Conservation (phyloP, 2,113 vertebrate genomes). For the Datnioides undecimradiatus region DNA sequence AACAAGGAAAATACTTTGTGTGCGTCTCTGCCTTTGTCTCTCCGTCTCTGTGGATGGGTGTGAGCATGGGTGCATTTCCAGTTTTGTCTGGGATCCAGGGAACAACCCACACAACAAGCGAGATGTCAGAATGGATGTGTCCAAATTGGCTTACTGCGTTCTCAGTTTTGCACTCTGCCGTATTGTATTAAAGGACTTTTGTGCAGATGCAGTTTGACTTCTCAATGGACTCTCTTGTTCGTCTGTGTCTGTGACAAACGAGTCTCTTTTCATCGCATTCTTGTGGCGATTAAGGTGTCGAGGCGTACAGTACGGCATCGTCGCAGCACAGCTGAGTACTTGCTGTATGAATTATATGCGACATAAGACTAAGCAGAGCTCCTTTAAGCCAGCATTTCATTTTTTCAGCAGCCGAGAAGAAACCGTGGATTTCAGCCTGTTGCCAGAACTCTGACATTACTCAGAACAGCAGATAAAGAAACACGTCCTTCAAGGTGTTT, state of each 20-base stretch:
- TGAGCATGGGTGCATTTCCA: constrained; percentile 46
- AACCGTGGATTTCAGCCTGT: not conserved
- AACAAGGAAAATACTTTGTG: constrained; percentile 55
- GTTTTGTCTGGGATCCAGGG: constrained; percentile 54
- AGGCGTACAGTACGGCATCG: not conserved
- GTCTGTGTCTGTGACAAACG: constrained; percentile 25
- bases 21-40: constrained; percentile 29
- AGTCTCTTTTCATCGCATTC: constrained; percentile 19
- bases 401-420: constrained; percentile 1
- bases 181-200: constrained; percentile 7
- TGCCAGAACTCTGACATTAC: not conserved
- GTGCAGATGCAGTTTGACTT: not conserved
- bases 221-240: constrained; percentile 5
- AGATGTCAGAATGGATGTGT: constrained; percentile 21
- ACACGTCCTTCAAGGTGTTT: not conserved
- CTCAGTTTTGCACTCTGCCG: constrained; percentile 12
- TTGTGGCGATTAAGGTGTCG: constrained; percentile 14
- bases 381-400: not conserved
- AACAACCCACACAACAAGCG: constrained; percentile 47
- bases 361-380: not conserved
- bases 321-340: constrained; percentile 7
- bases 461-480: not conserved
- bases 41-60: constrained; percentile 38
- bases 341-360: constrained; percentile 11
- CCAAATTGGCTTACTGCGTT: constrained; percentile 29